Evolutionary conservation across 2,888 invertebrate genomes (phyloP).

Genomic region (Frankliniella fusca): DNA sequence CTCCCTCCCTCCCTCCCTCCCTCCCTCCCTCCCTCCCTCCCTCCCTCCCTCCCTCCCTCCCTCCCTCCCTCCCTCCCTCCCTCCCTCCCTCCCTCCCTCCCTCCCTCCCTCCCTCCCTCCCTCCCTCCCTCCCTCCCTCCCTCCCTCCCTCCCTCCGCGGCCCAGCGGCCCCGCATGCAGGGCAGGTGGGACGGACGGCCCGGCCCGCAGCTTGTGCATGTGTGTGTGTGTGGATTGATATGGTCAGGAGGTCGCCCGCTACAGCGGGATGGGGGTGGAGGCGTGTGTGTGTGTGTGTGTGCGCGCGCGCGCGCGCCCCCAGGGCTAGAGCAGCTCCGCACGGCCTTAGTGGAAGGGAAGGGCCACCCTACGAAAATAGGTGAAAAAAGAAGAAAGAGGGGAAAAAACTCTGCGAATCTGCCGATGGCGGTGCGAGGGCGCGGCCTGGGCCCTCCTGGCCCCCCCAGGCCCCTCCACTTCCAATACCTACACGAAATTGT

Average conservation of each 20-base stretch:
- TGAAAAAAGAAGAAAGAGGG: background rate
- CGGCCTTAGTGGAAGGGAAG: background rate
- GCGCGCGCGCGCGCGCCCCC: background rate
- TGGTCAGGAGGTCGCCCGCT: background rate
- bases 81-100: too few relatives aligned
- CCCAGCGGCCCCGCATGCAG: background rate
- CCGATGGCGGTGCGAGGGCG: background rate
- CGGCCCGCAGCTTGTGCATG: background rate
- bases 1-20: too few relatives aligned
- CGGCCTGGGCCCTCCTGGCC: background rate
- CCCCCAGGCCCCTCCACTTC: background rate
- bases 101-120: too few relatives aligned
- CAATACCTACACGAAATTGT: constrained; percentile 26
- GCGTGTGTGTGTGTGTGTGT: too few relatives aligned
- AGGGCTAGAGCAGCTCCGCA: background rate
- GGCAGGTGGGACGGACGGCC: background rate
- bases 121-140: too few relatives aligned
- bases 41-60: background rate
- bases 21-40: background rate
- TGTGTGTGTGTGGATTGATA: background rate
- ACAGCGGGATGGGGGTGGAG: background rate
- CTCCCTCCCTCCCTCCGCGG: too few relatives aligned
- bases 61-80: too few relatives aligned
- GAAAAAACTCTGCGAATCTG: constrained; percentile 8
- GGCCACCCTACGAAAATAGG: background rate